Evolutionary conservation across 2,888 invertebrate genomes (phyloP), one percentile per base, ranked within the genome.

Genomic region (Caenorhabditis sp.): DNA sequence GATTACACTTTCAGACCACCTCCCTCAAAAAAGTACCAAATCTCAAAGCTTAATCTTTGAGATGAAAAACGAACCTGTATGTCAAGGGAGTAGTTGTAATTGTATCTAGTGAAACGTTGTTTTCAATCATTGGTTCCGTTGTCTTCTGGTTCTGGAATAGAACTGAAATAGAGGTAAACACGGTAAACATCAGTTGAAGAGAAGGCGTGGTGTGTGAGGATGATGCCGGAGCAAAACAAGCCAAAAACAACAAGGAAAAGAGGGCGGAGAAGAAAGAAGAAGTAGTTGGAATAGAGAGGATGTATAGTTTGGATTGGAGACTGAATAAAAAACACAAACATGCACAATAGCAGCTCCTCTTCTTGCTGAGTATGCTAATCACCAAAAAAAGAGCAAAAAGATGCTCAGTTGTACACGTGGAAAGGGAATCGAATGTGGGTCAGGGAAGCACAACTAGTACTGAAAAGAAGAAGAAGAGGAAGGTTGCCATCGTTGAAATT

Each of bases 271-370:
- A n/a, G n/a, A n/a, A n/a, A n/a, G n/a, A n/a, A 22, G 16, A 35
- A 38, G 49, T 26, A 54, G 14, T 19, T 7, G 22, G 14, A 54
- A 26, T 19, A 47, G 26, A 74, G 28, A 77, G 69, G 69, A 77
- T 70, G 77, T 77, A 77, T 69, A 77, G 77, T 77, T 69, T 70
- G 77, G 56, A 77, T 54, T 54, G 69, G 54, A 70, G 77, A 77
- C 54, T 70, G 77, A 51, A 69, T 77, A 54, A 70, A 75, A 63
- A 61, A 26, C 66, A 19, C 47, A n/a, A 7, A 38, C 38, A 28
- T 1, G 51, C 28, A 64, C 41, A 31, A 49, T 26, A 10, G 16
- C 44, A 19, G 5, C 19, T 19, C 4, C 51, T 66, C 35, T 22
- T 22, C 12, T 8, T 14, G n/a, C 41, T 69, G 63, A 69, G 77